Base-by-base conservation (phyloP, 2,797 vertebrate species). In the Sebastes minor region DNA sequence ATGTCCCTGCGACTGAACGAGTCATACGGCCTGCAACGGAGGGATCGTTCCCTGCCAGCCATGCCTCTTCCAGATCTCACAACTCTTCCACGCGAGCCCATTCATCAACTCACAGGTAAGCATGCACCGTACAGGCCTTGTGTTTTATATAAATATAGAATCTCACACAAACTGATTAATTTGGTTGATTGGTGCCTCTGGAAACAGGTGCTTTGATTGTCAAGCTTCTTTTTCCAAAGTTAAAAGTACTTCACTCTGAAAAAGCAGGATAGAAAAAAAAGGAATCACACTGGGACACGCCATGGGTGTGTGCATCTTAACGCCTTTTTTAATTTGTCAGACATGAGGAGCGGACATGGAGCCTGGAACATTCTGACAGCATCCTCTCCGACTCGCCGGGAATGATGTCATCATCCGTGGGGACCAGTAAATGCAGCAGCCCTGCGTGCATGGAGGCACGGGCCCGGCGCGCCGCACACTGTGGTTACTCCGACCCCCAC, bases 401-500 rank as follows among this genome's bases (percentile, higher is more conserved):
- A 87, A 96, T 99, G 92, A 96, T 97, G 90, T 96, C 98, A 90
- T 99, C 98, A 0, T 99, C 98, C 0, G 97, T 99, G 92, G 98
- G 97, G 93, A 99, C 97, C 95, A 99, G 98, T 93, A 99, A 99
- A 94, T 99, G 98, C 96, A 99, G 97, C 96, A 99, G 98, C 91
- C 98, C 98, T 4, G 97, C 97, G 0, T 99, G 98, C 7, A 96
- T 98, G 94, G 98, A 99, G 92, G 97, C 98, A 1, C 95, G 97
- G 86, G 97, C 97, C 8, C 96, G 97, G 69, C 97, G 97, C 0
- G 97, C 97, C 49, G 96, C 97, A 4, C 96, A 97, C 89, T 98
- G 96, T 92, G 95, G 94, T 91, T 95, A 96, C 46, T 95, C 97
- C 84, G 97, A 98, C 71, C 94, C 95, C 4, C 96, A 95, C 73